Percentiles rank a stretch among this genome's conserved stretches.
Conservation (phyloP, 2,797 vertebrate species). For the Gymnodraco acuticeps region DNA sequence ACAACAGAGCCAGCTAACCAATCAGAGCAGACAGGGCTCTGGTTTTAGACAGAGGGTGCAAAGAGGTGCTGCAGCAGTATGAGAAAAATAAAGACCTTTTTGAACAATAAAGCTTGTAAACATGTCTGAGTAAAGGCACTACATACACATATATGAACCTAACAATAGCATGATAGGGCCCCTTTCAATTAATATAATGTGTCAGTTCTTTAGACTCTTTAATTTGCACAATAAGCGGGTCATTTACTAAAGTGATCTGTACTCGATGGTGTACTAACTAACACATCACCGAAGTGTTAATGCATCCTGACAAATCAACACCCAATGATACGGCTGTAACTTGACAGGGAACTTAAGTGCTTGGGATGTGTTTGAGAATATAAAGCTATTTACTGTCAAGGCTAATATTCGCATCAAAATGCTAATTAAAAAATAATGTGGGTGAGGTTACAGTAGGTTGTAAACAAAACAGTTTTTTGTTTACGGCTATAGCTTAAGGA, state of each 20-base stretch:
- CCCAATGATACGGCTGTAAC: not conserved
- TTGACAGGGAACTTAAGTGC: conserved; percentile 11
- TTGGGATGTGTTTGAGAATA: conserved; percentile 15
- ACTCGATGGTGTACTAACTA: not conserved
- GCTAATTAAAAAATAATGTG: conserved; percentile 1
- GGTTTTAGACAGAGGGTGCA: too few species aligned
- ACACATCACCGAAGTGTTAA: not conserved
- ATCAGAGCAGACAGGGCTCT: too few species aligned
- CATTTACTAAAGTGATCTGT: not conserved
- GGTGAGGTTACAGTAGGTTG: not conserved
- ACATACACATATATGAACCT: too few species aligned
- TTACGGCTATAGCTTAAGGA: not conserved
- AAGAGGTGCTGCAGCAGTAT: too few species aligned
- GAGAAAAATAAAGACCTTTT: too few species aligned
- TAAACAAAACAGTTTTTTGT: not conserved
- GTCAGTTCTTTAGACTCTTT: not conserved
- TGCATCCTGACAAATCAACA: not conserved
- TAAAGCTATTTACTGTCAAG: conserved; percentile 15
- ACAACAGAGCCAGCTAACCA: too few species aligned
- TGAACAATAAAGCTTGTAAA: too few species aligned
- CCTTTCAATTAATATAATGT: too few species aligned
- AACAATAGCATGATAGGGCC: too few species aligned
- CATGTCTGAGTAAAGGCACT: too few species aligned
- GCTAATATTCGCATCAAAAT: not conserved
- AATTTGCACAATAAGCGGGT: not conserved